Base-by-base conservation (phyloP, 1,140 invertebrate genomes). In the Ruditapes philippinarum region DNA sequence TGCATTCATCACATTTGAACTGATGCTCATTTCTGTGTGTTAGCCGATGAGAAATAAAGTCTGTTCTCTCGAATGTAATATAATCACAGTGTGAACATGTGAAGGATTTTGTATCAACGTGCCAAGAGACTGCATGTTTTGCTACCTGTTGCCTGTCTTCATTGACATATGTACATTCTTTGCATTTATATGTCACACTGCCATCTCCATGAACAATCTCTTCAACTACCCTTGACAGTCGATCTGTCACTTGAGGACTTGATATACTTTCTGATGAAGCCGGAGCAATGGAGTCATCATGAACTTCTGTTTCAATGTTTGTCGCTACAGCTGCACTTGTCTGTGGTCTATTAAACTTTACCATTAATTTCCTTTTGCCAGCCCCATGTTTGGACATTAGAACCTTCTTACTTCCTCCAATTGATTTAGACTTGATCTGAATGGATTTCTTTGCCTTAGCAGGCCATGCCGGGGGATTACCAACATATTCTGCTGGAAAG, bases 21-120 rank as follows among this genome's bases (percentile, higher is more conserved):
- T 98, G 97, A 94, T 99, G 98, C 95, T 98, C 98, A 45, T 98
- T 98, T 94, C 98, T 99, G 68, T 98, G 97, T 1, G 98, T 97
- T 70, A 93, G 91, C 94, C 98, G 99, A 68, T 98, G 97, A 3
- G 98, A 97, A 79, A 92, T 92, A 84, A 93, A 94, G 62, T 95
- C 94, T 33, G 89, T 92, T 93, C 98, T 98, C 90, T 98, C 98
- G 94, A 98, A 98, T 0, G 98, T 99, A 82, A 98, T 97, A 94
- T 99, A 99, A 90, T 97, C 97, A 95, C 98, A 99, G 95, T 98
- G 98, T 84, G 97, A 97, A 95, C 98, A 99, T 19, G 98, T 97
- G 96, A 98, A 99, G 94, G 98, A 98, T 82, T 95, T 96, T 12
- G 95, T 92, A 78, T 96, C 96, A 76, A 97, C 96, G 92, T 89